Percentiles rank a stretch among this genome's conserved stretches.
Evolutionary conservation across 2,888 invertebrate species (phyloP).

Genomic region (Eristalis intricaria): DNA sequence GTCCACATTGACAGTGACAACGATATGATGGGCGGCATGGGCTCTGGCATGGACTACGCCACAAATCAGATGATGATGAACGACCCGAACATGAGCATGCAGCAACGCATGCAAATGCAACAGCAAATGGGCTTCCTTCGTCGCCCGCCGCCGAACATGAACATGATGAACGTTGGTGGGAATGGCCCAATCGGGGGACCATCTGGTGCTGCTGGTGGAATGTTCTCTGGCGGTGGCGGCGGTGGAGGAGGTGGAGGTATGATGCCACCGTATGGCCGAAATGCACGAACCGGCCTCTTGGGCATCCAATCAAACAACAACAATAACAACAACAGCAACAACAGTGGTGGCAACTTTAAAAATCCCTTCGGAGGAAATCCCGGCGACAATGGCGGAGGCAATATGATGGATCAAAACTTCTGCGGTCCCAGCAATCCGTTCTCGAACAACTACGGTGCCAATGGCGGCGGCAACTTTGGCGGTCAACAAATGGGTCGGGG

Average conservation of each 20-base stretch:
- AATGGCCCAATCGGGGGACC: constrained; percentile 10
- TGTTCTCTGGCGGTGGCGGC: constrained; percentile 16
- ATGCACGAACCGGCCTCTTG: constrained; percentile 83
- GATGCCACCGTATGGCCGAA: constrained; percentile 77
- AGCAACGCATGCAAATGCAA: constrained; percentile 62
- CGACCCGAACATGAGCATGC: constrained; percentile 35
- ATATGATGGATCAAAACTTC: constrained; percentile 73
- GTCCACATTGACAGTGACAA: constrained; percentile 76
- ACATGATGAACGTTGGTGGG: constrained; percentile 38
- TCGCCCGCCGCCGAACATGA: constrained; percentile 77
- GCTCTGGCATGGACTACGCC: constrained; percentile 34
- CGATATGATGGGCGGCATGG: constrained; percentile 64
- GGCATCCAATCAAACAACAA: constrained; percentile 79
- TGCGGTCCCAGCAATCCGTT: constrained; percentile 75
- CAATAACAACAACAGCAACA: not conserved
- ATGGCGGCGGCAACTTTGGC: constrained; percentile 48
- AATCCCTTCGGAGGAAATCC: constrained; percentile 81
- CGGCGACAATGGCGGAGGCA: constrained; percentile 76
- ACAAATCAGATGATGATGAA: constrained; percentile 71
- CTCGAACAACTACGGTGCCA: constrained; percentile 38
- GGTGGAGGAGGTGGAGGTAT: constrained; percentile 34
- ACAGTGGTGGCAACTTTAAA: not conserved
- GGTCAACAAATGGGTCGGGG: constrained; percentile 77
- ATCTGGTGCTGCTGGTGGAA: constrained; percentile 4
- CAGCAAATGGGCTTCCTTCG: constrained; percentile 77